Evolutionary conservation across 1,140 invertebrate genomes (phyloP).

Genomic region (Oreohelix idahoensis): DNA sequence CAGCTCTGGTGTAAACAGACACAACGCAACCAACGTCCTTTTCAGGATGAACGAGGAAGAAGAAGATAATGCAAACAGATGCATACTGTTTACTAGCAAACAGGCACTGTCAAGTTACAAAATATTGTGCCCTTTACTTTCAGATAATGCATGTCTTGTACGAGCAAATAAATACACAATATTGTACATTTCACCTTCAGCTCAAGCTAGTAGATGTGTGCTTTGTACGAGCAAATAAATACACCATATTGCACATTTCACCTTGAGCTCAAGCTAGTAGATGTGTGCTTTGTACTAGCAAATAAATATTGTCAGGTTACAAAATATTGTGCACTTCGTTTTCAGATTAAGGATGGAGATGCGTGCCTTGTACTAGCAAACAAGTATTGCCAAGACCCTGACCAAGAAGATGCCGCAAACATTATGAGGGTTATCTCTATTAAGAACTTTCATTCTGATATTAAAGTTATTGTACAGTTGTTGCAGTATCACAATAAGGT

Average conservation of each 20-base stretch:
- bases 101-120: conserved; percentile 99
- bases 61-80: too few relatives aligned
- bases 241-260: neutral
- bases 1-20: too few relatives aligned
- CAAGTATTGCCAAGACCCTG: conserved; percentile 99
- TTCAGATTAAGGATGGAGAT: conserved; percentile 98
- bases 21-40: too few relatives aligned
- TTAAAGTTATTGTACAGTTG: conserved; percentile 97
- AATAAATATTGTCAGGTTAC: too few relatives aligned
- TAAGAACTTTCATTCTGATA: conserved; percentile 98
- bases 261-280: conserved; percentile 95
- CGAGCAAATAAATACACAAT: too few relatives aligned
- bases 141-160: too few relatives aligned
- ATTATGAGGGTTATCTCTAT: conserved; percentile 99
- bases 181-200: too few relatives aligned
- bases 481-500: conserved; percentile 99
- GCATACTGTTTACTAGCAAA: conserved; percentile 98
- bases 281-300: conserved; percentile 98
- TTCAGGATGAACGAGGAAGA: too few relatives aligned
- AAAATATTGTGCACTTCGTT: neutral
- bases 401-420: conserved; percentile 97
- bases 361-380: conserved; percentile 98
- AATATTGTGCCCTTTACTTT: too few relatives aligned
- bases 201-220: conserved; percentile 96
- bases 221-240: too few relatives aligned